A percentile compares a stretch with the other conserved stretches of the same genome.
phyloP scores from a whole-genome alignment of 2,113 vertebrate genomes.

The Zosterops hypoxanthus region DNA sequence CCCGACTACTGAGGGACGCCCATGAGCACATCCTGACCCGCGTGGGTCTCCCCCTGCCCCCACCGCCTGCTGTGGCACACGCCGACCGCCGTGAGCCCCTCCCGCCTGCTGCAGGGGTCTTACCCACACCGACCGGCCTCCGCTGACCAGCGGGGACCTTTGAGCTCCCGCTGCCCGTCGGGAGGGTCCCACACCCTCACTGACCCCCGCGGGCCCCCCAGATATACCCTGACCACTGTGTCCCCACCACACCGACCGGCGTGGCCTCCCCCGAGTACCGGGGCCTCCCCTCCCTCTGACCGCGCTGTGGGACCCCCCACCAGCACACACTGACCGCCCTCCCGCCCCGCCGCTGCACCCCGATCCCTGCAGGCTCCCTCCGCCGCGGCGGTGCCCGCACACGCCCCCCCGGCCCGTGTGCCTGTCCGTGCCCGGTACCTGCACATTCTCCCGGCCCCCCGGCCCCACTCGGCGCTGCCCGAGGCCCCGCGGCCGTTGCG shows the following conservation, averaged over 20 bases:
- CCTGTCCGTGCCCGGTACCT: background rate
- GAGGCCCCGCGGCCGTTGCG: background rate
- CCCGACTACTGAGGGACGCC: background rate
- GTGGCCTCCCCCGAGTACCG: background rate
- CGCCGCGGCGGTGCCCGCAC: background rate
- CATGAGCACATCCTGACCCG: background rate
- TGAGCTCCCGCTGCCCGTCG: background rate
- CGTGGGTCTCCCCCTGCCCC: background rate
- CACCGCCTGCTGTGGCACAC: background rate
- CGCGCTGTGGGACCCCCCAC: background rate
- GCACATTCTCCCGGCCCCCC: background rate
- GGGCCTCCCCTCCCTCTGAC: background rate
- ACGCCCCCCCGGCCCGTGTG: background rate
- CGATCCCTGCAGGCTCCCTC: background rate
- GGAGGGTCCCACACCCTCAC: background rate
- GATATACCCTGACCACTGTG: background rate
- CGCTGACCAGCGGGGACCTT: background rate
- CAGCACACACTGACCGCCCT: background rate
- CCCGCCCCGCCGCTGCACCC: no score
- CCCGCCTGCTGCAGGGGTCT: background rate
- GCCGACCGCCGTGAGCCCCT: background rate
- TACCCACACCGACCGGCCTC: background rate
- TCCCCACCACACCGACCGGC: background rate
- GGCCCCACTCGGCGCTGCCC: background rate
- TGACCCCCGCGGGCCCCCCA: background rate